Base-by-base conservation (phyloP, 2,797 vertebrate genomes). In the Enteromius thamalakanensis region DNA sequence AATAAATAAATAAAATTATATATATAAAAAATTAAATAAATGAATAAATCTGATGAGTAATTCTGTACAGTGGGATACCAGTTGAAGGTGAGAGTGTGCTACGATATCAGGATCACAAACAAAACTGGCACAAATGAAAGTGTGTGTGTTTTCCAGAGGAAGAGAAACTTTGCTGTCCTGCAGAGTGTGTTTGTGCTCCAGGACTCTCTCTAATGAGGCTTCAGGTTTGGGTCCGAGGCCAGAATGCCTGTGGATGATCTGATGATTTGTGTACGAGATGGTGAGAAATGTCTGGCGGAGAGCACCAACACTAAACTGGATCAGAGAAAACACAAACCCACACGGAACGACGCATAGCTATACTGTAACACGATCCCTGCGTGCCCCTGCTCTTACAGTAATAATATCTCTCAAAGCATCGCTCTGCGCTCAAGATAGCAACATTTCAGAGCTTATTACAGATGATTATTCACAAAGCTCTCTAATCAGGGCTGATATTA, bases 131-230 rank as follows among this genome's bases (percentile, higher is more conserved):
- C n/a, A 47, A 47, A 70, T 26, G 49, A 45, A 71, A 29, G 69
- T 29, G 68, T 15, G 11, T 7, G 12, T 51, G 15, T 32, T 32
- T 72, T 21, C 45, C 45, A 3, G 17, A 7, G 26, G 51, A 32
- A 60, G 65, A 12, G 76, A 26, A 75, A 76, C 69, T 40, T 67
- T 68, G 78, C 53, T 79, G 70, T 76, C 37, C 74, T 34, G 60
- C 14, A 7, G 37, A 29, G 58, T 51, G 60, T 17, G 62, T 67
- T 60, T 82, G 62, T 87, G 80, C 79, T 85, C 75, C 75, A 82
- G 79, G 64, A 80, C 37, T 45, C 42, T 62, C 82, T 62, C 84
- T 86, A 87, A 86, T 85, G 81, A 87, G 72, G 84, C 84, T 81
- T 71, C 81, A 81, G 84, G 81, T 42, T 84, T 81, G 68, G 76